Base-by-base conservation (phyloP, 1,140 invertebrate genomes). In the Bombus soroeensis region DNA sequence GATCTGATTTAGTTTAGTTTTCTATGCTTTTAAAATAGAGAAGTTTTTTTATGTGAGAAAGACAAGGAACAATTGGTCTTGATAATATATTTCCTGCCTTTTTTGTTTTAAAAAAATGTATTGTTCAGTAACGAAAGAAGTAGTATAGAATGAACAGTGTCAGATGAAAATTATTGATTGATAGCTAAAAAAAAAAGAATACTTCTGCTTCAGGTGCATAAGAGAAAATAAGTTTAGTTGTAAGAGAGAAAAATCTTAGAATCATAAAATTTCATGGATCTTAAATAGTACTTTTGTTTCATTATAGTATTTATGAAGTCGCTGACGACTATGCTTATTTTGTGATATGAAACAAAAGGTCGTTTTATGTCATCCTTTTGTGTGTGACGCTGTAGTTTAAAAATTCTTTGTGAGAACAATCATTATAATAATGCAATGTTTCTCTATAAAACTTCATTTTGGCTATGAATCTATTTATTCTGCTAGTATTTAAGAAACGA, bases 401-500 rank as follows among this genome's bases (percentile, higher is more conserved):
- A 70, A 53, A 59, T 77, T 43, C 8, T 15, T 43, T 6, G 22
- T 43, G 82, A 78, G 76, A 72, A 59, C 76, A 59, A n/a, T 80
- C 53, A 72, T 83, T 83, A 53, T 64, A 72, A 32, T 47, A 85
- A 85, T 72, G 68, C 9, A 32, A 72, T 62, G 68, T 72, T 79
- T 73, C 53, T 43, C 32, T 18, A 53, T 79, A 43, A 43, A 79
- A 68, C 10, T 34, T 79, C 3, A 37, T 77, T 18, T 32, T 73
- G 13, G 3, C n/a, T 47, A 73, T 13, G n/a, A 43, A 73, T 41
- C 15, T 32, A 28, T 62, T 62, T 37, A 10, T 41, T 39, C 28
- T 64, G 39, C 3, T 53, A 28, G 1, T 43, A 66, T 80, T 70
- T 25, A 41, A 68, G 41, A 25, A 80, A 41, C 6, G 12, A 78